Percentiles rank a stretch among this genome's conserved stretches.
These are phyloP conservation scores for Leptinotarsa rubiginosa DNA, from an alignment of 2,888 invertebrate species.

Conservation along the genomic window DNA sequence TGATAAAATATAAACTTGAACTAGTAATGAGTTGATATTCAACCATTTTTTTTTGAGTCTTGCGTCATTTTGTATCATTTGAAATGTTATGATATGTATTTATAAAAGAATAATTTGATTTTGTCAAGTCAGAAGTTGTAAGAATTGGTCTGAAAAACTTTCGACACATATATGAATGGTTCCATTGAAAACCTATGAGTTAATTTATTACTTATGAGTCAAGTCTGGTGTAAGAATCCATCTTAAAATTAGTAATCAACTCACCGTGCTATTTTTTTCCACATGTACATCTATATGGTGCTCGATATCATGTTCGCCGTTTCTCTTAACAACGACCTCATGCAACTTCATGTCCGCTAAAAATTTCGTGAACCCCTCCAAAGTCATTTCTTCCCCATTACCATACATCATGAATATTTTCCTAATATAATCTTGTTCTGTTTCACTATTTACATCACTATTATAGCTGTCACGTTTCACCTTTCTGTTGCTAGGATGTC, in stretches of 20 bases:
- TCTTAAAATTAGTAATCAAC: neutral
- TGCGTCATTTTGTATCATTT: too few relatives aligned
- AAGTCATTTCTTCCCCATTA: slow-evolving; percentile 73
- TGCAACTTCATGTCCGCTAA: slow-evolving; percentile 65
- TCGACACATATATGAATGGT: too few relatives aligned
- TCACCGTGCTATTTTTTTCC: neutral
- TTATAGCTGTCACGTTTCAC: slow-evolving; percentile 46
- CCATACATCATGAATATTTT: slow-evolving; percentile 78
- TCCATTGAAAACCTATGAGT: too few relatives aligned
- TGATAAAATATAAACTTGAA: too few relatives aligned
- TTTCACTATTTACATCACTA: slow-evolving; percentile 52
- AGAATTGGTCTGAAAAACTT: too few relatives aligned
- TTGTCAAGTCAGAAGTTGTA: too few relatives aligned
- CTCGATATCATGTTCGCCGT: neutral
- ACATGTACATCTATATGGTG: neutral
- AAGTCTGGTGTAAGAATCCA: too few relatives aligned
- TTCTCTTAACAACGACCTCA: slow-evolving; percentile 28
- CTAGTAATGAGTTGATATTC: too few relatives aligned
- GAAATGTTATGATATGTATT: too few relatives aligned
- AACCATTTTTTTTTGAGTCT: too few relatives aligned
- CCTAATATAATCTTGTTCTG: slow-evolving; percentile 70
- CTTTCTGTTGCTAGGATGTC: slow-evolving; percentile 29
- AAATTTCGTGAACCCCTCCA: slow-evolving; percentile 79
- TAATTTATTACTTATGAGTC: too few relatives aligned
- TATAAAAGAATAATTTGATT: too few relatives aligned